Evolutionary conservation across 2,888 invertebrate species (phyloP), one percentile per base, ranked within the genome.

Genomic region (Onchidella celtica): DNA sequence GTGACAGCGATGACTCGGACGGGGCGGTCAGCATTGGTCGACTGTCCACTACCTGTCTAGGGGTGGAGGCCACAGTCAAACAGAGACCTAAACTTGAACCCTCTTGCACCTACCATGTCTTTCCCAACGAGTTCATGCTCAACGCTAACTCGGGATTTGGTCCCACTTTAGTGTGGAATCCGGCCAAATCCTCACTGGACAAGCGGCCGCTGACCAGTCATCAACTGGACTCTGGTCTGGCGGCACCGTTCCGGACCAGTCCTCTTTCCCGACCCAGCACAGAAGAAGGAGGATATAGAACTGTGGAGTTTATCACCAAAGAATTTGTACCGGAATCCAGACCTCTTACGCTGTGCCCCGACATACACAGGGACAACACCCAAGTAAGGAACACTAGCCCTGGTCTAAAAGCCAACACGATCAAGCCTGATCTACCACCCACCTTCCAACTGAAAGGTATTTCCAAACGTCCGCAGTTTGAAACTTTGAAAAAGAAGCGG

Each of bases 1-100:
- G 80, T 4, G 57, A 70, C 32, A 85, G 83, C 68, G 86, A 86
- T 17, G 27, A 24, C 3, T 9, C 36, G 4, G 68, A 73, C 59
- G 59, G 74, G 40, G 79, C 72, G 1, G 83, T 87, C 17, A 89
- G 88, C 73, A 75, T 89, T 0, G 86, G 85, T 74, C 83, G 81
- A 38, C 84, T 89, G 29, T 88, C 88, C 29, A 89, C 89, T 9
- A 85, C 85, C n/a, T 87, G 88, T 47, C 84, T 88, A 34, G 85
- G 86, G 29, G 85, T 85, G 34, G 85, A 85, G 3, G 78, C 83
- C 29, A 61, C 63, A 27, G 81, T 81, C 29, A 86, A 84, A 69
- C 74, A 69, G 6, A 65, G 82, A 3, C 75, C 81, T 4, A 68
- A 78, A 21, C 82, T 85, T n/a, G 86, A 86, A 72, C 81, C 84